Evolutionary conservation across 2,113 vertebrate genomes (phyloP).

Genomic region (Leucopsar rothschildi): DNA sequence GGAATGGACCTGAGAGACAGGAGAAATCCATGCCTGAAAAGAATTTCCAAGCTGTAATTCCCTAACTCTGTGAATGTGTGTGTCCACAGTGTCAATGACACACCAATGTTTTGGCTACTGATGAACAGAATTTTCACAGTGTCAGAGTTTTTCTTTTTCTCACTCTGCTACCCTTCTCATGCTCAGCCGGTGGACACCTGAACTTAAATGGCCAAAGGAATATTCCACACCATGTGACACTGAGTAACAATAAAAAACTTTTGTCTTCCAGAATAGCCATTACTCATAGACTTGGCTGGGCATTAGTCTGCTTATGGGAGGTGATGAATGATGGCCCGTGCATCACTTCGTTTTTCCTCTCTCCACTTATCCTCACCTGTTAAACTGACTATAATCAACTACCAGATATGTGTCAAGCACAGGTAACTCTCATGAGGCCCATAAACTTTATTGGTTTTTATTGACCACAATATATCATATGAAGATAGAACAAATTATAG

Average conservation of each 20-base stretch:
- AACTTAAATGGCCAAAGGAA: not conserved
- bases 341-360: not conserved
- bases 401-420: not conserved
- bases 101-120: not conserved
- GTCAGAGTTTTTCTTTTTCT: not conserved
- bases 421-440: not conserved
- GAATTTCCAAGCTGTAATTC: no score
- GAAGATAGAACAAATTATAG: not conserved
- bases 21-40: no score
- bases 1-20: no score
- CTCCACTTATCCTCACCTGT: not conserved
- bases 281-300: accelerated
- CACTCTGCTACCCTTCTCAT: not conserved
- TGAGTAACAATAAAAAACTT: not conserved
- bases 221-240: not conserved
- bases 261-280: not conserved
- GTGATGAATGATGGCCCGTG: not conserved
- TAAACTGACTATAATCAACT: not conserved
- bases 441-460: not conserved
- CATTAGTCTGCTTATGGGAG: not conserved
- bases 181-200: not conserved
- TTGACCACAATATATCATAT: not conserved
- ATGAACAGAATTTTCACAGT: not conserved
- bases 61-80: no score
- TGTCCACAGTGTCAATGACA: not conserved